A percentile compares a stretch with the other conserved stretches of the same genome.
Evolutionary conservation across 2,113 vertebrate genomes (phyloP).

Genomic region (Takifugu flavidus): DNA sequence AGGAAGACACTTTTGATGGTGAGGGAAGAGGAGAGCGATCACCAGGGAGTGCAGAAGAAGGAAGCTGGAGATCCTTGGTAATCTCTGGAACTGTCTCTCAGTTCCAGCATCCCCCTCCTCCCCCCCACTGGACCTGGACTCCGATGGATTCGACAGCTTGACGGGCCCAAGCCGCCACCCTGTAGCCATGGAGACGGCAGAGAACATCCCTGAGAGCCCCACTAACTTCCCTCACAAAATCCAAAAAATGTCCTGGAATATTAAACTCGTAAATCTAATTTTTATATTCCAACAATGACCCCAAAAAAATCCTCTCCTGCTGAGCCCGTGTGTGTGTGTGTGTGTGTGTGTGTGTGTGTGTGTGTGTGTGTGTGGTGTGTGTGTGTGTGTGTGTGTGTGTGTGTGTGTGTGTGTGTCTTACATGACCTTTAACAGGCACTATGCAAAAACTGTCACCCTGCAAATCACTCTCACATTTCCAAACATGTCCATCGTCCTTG

Average conservation of each 20-base stretch:
- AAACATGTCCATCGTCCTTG: constrained; percentile 50
- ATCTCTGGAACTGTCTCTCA: constrained; percentile 44
- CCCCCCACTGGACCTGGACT: constrained; percentile 13
- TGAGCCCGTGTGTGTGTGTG: neutral
- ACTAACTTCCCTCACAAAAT: constrained; percentile 20
- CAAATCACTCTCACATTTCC: constrained; percentile 51
- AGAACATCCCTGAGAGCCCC: constrained; percentile 4
- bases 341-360: constrained; percentile 13
- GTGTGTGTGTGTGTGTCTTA: constrained; percentile 36
- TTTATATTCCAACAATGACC: too few species aligned
- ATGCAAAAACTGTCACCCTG: constrained; percentile 50
- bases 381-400: constrained; percentile 6
- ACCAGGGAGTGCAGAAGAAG: constrained; percentile 8
- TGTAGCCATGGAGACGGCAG: constrained; percentile 22
- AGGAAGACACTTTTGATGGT: constrained; percentile 29
- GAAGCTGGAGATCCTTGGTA: constrained; percentile 12
- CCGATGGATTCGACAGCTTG: neutral
- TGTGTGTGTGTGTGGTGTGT: constrained; percentile 15
- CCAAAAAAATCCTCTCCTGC: too few species aligned
- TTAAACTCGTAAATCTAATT: too few species aligned
- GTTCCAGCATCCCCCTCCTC: constrained; percentile 1
- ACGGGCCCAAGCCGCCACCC: constrained; percentile 7
- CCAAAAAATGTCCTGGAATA: constrained; percentile 12
- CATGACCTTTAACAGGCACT: constrained; percentile 43
- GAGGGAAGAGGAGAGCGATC: constrained; percentile 8